Conservation (phyloP, 2,888 invertebrate species). For the Cryptus viduatorius region DNA sequence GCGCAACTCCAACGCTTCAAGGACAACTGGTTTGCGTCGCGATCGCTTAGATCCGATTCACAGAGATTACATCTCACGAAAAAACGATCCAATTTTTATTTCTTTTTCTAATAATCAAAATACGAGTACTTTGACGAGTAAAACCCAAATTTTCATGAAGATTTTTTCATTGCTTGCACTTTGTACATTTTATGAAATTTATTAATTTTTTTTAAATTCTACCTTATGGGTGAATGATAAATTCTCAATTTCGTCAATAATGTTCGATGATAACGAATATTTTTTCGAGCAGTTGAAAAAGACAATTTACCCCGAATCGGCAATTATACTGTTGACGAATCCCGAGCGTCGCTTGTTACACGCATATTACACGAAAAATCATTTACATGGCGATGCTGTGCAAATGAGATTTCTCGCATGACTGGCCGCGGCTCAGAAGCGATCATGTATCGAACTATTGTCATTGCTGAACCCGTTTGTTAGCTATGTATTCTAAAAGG, state of each 20-base stretch:
- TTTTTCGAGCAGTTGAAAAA: too few relatives aligned
- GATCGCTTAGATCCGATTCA: slow-evolving; percentile 35
- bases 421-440: slow-evolving; percentile 1
- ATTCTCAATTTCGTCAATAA: too few relatives aligned
- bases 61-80: slow-evolving; percentile 2
- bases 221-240: too few relatives aligned
- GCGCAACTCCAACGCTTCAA: slow-evolving; percentile 41
- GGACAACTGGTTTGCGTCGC: slow-evolving; percentile 51
- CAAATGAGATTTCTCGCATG: slow-evolving; percentile 12
- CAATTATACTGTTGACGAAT: too few relatives aligned
- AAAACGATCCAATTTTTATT: slow-evolving; percentile 19
- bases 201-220: too few relatives aligned
- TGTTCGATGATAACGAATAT: too few relatives aligned
- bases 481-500: background rate
- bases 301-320: too few relatives aligned
- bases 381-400: background rate
- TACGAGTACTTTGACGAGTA: background rate
- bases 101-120: background rate
- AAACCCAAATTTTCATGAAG: background rate
- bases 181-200: too few relatives aligned
- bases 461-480: slow-evolving; percentile 2
- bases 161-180: too few relatives aligned
- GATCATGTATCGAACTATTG: slow-evolving; percentile 5
- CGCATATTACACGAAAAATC: too few relatives aligned
- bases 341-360: too few relatives aligned